Conservation (phyloP, 2,113 vertebrate genomes). For the Myrmecophaga tridactyla region DNA sequence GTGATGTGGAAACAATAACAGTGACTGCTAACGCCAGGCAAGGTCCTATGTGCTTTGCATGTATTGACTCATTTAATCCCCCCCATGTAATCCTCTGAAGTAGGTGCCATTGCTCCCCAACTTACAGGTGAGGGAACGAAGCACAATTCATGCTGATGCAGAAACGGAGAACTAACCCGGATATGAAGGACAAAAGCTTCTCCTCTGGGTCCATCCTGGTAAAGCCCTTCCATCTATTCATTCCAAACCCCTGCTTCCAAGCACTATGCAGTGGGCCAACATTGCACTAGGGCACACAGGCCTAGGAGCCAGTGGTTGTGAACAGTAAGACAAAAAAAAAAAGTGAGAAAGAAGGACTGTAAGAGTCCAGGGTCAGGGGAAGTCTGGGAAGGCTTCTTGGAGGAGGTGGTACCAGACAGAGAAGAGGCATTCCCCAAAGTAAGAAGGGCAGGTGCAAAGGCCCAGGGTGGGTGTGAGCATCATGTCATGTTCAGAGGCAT, state of each 20-base stretch:
- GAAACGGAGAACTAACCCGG: neutral
- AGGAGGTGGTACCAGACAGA: neutral
- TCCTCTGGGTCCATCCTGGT: neutral
- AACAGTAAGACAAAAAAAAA: neutral
- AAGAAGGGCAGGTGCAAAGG: neutral
- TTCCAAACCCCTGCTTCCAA: neutral
- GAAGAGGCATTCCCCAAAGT: neutral
- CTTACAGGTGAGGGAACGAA: neutral
- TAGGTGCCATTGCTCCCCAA: neutral
- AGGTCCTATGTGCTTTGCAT: accelerated
- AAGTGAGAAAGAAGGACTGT: neutral
- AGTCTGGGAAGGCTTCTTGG: neutral
- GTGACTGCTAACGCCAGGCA: neutral
- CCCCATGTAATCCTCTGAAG: neutral
- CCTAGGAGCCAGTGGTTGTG: neutral
- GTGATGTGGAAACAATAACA: neutral
- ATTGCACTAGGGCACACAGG: accelerated
- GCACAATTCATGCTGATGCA: neutral
- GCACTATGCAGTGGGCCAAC: neutral
- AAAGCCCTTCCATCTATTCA: neutral
- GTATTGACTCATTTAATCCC: neutral
- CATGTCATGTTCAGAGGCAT: neutral
- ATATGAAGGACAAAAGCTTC: neutral
- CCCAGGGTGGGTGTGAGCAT: neutral
- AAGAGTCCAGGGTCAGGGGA: neutral